Evolutionary conservation across 2,888 invertebrate species (phyloP).

Genomic region (Pegoplata infirma): DNA sequence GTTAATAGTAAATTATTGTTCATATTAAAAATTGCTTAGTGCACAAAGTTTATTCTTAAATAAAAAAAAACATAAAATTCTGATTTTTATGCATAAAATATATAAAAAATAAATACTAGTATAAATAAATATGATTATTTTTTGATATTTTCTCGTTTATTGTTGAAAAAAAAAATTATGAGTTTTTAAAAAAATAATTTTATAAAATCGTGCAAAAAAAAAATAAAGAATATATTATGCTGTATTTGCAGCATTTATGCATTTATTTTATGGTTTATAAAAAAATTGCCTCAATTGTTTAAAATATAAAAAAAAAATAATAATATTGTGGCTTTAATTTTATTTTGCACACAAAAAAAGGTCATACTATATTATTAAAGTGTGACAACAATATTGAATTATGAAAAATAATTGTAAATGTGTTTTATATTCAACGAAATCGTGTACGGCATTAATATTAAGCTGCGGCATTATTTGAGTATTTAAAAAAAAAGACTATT

Average conservation of each 20-base stretch:
- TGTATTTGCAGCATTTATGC: slow-evolving; percentile 4
- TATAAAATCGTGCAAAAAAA: slow-evolving; percentile 33
- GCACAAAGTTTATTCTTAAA: background rate
- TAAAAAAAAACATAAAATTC: slow-evolving; percentile 8
- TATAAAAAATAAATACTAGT: background rate
- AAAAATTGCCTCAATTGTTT: background rate
- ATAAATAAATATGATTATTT: slow-evolving; percentile 21
- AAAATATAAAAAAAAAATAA: background rate
- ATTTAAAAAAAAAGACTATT: slow-evolving; percentile 10
- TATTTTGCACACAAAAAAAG: background rate
- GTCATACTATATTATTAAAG: slow-evolving; percentile 33
- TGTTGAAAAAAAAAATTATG: background rate
- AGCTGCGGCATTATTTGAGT: background rate
- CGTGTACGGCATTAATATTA: slow-evolving; percentile 8
- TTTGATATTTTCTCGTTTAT: background rate
- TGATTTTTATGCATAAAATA: background rate
- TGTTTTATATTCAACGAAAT: slow-evolving; percentile 22
- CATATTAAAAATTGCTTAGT: background rate
- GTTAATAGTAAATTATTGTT: slow-evolving; percentile 1
- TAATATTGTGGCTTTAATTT: background rate
- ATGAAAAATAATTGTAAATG: slow-evolving; percentile 40
- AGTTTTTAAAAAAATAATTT: background rate
- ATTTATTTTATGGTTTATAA: background rate
- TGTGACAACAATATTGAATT: slow-evolving; percentile 43
- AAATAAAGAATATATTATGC: slow-evolving; percentile 5